phyloP scores from a whole-genome alignment of 2,113 vertebrate species.

The Rhynchomys soricoides region DNA sequence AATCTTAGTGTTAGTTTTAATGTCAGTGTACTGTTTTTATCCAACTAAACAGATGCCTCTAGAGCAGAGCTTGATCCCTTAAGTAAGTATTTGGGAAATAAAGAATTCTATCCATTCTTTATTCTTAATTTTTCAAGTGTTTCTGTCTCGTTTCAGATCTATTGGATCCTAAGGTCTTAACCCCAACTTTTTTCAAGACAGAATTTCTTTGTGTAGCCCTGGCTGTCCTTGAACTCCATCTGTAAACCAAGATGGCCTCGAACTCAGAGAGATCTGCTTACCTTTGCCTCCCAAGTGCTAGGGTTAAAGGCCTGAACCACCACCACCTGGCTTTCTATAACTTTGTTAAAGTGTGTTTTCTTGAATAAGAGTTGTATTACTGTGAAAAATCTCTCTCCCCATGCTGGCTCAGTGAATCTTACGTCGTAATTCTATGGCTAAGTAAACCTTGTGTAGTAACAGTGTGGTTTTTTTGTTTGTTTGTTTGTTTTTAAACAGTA shows the following conservation, averaged over 20 bases:
- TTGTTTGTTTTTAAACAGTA: slow-evolving; percentile 80
- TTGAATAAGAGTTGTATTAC: background rate
- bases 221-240: background rate
- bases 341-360: background rate
- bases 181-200: background rate
- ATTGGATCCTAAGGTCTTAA: background rate
- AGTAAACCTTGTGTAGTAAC: too few relatives aligned
- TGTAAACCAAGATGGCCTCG: background rate
- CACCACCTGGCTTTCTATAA: background rate
- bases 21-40: background rate
- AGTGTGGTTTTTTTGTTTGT: background rate
- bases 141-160: background rate
- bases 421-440: slow-evolving; percentile 38
- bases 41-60: background rate
- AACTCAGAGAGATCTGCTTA: background rate
- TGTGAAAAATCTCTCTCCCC: slow-evolving; percentile 22
- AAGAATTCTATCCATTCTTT: background rate
- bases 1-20: background rate
- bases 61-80: background rate
- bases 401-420: slow-evolving; percentile 33
- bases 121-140: background rate
- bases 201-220: background rate
- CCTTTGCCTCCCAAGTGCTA: background rate
- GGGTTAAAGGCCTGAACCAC: fast-evolving
- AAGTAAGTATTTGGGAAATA: background rate